Base-by-base conservation (phyloP, 2,888 invertebrate species). In the Athripsodes cinereus region DNA sequence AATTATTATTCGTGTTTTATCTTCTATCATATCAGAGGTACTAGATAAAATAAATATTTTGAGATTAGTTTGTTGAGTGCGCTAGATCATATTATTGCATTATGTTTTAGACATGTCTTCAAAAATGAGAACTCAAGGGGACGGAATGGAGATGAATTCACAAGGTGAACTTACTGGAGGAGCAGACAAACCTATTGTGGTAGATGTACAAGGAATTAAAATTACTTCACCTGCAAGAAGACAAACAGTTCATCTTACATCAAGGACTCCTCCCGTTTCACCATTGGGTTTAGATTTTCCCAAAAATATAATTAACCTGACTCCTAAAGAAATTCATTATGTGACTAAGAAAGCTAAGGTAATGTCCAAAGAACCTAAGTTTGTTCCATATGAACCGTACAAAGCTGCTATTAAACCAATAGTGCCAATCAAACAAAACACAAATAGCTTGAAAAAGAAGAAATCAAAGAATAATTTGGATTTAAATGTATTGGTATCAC, bases 371-470 rank as follows among this genome's bases (percentile, higher is more conserved):
- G 86, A 87, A 64, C 90, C 92, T 0, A 92, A 88, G 69, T 93
- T 92, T 71, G 83, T 94, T 34, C 93, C 93, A 0, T 92, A 90
- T 66, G 93, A 94, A 68, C 93, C 93, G 0, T 93, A 92, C 68
- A 86, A 91, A 68, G 91, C 86, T 16, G 92, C 92, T 52, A 87
- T 91, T 0, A 88, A 86, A 68, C 89, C 90, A 6, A 89, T 92
- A 62, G 76, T 86, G 19, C 81, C 86, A 0, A 72, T 72, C 62
- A 70, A 77, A 61, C 72, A 73, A 53, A 67, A 69, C 19, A 69
- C 66, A 54, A 75, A 73, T 68, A 69, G 70, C n/a, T 65, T 67
- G n/a, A 65, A 55, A 46, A 74, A 74, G 64, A 74, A 72, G 55
- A 55, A 54, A 64, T 77, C 75, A 0, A 75, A 66, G 66, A 85